A percentile compares a stretch with the other conserved stretches of the same genome.
Conservation (phyloP, 2,888 invertebrate species). For the Xylota segnis region DNA sequence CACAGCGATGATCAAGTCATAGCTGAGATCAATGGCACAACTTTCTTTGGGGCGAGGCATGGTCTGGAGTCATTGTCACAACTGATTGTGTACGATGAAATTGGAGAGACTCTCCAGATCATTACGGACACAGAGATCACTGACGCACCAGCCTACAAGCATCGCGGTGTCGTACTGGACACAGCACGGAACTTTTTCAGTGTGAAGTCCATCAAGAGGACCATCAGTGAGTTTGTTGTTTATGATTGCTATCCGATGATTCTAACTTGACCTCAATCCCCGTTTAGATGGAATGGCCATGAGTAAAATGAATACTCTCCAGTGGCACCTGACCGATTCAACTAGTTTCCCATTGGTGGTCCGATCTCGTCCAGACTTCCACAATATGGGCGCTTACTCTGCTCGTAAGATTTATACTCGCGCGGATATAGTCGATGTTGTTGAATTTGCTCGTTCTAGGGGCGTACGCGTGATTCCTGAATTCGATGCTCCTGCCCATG, state of each 20-base stretch:
- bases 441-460: slow-evolving; percentile 88
- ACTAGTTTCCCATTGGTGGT: slow-evolving; percentile 95
- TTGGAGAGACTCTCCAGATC: slow-evolving; percentile 83
- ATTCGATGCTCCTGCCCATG: slow-evolving; percentile 94
- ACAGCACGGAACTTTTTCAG: slow-evolving; percentile 93
- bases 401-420: slow-evolving; percentile 87
- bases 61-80: slow-evolving; percentile 85
- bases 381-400: slow-evolving; percentile 90
- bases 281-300: slow-evolving; percentile 91
- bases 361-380: slow-evolving; percentile 87
- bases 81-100: slow-evolving; percentile 78
- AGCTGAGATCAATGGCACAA: slow-evolving; percentile 84
- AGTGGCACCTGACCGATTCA: slow-evolving; percentile 95
- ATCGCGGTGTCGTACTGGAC: slow-evolving; percentile 94
- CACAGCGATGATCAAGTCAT: slow-evolving; percentile 83
- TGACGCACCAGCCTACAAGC: slow-evolving; percentile 93
- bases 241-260: background rate
- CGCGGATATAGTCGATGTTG: slow-evolving; percentile 85
- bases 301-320: slow-evolving; percentile 94
- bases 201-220: slow-evolving; percentile 88
- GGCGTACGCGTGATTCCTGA: slow-evolving; percentile 94
- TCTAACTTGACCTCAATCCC: background rate
- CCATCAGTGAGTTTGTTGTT: slow-evolving; percentile 85
- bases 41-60: slow-evolving; percentile 86
- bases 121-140: slow-evolving; percentile 86